Percentiles rank a stretch among this genome's conserved stretches.
Evolutionary conservation across 2,888 invertebrate species (phyloP).

Genomic region (Magallana nippona): DNA sequence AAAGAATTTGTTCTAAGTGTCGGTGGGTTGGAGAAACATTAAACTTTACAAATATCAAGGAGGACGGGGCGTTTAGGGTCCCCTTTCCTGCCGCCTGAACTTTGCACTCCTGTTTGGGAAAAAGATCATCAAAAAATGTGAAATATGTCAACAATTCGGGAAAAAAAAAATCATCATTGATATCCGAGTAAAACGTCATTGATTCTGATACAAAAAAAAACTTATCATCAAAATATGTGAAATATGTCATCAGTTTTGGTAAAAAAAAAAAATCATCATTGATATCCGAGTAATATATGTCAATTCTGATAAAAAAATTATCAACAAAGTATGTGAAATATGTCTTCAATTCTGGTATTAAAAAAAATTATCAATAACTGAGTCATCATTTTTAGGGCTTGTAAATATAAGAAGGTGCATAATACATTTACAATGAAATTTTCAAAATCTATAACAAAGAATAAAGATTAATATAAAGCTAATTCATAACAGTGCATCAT

Average conservation of each 20-base stretch:
- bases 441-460: too few relatives aligned
- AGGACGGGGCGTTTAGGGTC: conserved; percentile 47
- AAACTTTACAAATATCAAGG: conserved; percentile 52
- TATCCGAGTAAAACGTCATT: too few relatives aligned
- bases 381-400: too few relatives aligned
- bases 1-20: conserved; percentile 14
- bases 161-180: too few relatives aligned
- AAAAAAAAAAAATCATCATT: too few relatives aligned
- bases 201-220: neutral
- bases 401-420: too few relatives aligned
- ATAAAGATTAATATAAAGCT: too few relatives aligned
- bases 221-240: conserved; percentile 41
- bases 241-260: conserved; percentile 40
- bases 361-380: too few relatives aligned
- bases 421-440: too few relatives aligned
- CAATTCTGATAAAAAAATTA: too few relatives aligned
- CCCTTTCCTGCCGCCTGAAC: conserved; percentile 43
- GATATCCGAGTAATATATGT: too few relatives aligned
- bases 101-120: conserved; percentile 44
- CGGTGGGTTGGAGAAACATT: conserved; percentile 25
- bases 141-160: conserved; percentile 41
- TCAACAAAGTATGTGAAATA: conserved; percentile 43
- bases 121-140: conserved; percentile 42
- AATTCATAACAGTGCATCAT: too few relatives aligned
- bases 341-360: conserved; percentile 15